These are phyloP conservation scores for Drosophila subsilvestris DNA, from an alignment of 2,888 invertebrate species.

Conservation along the genomic window DNA sequence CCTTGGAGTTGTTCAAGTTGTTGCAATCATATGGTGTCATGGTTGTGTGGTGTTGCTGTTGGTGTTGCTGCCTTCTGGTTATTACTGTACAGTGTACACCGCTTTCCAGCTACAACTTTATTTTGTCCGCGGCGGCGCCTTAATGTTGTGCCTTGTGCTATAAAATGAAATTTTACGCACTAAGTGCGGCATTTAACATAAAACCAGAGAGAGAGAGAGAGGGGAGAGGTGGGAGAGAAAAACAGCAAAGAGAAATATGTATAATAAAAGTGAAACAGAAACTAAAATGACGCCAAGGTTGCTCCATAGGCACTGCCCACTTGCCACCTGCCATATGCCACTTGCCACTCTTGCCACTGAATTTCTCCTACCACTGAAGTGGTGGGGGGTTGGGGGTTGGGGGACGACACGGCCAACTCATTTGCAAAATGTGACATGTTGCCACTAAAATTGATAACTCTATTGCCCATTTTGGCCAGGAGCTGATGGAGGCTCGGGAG, in stretches of 20 bases:
- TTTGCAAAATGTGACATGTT: conserved; percentile 63
- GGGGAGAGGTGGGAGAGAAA: neutral
- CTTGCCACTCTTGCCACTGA: conserved; percentile 38
- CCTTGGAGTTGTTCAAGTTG: conserved; percentile 49
- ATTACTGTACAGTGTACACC: conserved; percentile 49
- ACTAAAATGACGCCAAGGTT: conserved; percentile 52
- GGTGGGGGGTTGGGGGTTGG: no score
- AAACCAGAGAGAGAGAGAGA: conserved; percentile 10
- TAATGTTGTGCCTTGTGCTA: conserved; percentile 49
- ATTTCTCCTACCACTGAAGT: conserved; percentile 36
- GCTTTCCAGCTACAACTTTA: conserved; percentile 61
- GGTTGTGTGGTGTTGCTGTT: conserved; percentile 29
- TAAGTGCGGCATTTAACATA: conserved; percentile 51
- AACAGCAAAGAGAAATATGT: conserved; percentile 1
- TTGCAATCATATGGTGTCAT: conserved; percentile 3
- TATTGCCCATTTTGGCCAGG: conserved; percentile 63
- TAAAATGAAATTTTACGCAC: conserved; percentile 72
- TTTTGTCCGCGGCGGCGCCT: conserved; percentile 54
- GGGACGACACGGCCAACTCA: conserved; percentile 5
- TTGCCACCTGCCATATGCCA: conserved; percentile 24
- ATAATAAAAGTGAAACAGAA: conserved; percentile 34
- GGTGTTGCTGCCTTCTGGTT: conserved; percentile 36
- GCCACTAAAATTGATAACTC: conserved; percentile 77
- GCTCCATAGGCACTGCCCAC: conserved; percentile 27
- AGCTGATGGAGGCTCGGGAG: neutral